These are phyloP conservation scores for Bothrops jararaca DNA, from an alignment of 2,113 vertebrate genomes.

Conservation along the genomic window DNA sequence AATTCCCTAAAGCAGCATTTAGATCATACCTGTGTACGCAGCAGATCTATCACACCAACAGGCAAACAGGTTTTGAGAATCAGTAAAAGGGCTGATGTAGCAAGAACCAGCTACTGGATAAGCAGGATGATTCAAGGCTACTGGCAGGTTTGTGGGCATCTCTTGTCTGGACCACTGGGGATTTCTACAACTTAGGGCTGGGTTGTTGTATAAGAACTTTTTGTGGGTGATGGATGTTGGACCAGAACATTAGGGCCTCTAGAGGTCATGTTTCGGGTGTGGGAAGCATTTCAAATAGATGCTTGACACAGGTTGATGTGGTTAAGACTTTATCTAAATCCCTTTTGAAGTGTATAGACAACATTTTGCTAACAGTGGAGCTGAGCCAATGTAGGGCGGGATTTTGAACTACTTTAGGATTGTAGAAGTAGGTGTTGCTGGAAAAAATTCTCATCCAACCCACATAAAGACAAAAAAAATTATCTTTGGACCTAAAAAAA, in stretches of 20 bases:
- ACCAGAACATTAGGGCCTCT: conserved; percentile 27
- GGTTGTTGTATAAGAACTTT: neutral
- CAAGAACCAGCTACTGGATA: conserved; percentile 14
- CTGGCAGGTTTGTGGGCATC: conserved; percentile 23
- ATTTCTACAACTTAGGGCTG: conserved; percentile 16
- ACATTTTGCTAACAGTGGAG: neutral
- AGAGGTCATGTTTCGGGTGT: conserved; percentile 26
- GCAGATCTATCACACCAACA: neutral
- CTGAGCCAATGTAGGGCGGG: neutral
- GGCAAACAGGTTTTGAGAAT: conserved; percentile 8
- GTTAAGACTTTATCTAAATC: neutral
- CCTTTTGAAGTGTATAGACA: neutral
- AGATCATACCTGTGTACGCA: neutral
- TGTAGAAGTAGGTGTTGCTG: neutral
- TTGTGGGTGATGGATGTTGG: conserved; percentile 21
- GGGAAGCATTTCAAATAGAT: neutral
- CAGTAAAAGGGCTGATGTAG: conserved; percentile 17
- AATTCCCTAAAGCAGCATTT: neutral
- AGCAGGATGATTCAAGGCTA: conserved; percentile 2
- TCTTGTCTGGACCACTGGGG: conserved; percentile 2
- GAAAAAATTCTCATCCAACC: neutral
- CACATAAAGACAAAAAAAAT: no score
- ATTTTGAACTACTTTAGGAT: neutral
- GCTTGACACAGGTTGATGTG: neutral
- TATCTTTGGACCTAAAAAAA: neutral